Percentiles rank a stretch among this genome's conserved stretches.
Evolutionary conservation across 2,113 vertebrate species (phyloP).

Genomic region (Geothlypis trichas): DNA sequence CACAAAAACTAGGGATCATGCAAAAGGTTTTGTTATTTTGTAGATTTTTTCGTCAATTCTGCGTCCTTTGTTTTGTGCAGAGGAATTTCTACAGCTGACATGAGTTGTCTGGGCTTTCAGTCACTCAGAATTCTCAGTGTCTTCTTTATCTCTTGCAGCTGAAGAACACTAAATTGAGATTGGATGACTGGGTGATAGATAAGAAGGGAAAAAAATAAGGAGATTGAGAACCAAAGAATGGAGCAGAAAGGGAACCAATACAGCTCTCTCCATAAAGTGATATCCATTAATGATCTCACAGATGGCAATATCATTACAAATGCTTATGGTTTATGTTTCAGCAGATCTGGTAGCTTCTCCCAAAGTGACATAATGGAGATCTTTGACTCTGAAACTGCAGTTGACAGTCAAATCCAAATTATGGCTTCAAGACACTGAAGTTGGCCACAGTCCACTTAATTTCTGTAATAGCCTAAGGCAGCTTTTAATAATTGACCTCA

Average conservation of each 20-base stretch:
- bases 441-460: not conserved
- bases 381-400: not conserved
- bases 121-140: not conserved
- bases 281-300: not conserved
- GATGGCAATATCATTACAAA: not conserved
- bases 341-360: not conserved
- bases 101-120: not conserved
- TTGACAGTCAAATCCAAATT: not conserved
- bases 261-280: not conserved
- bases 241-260: not conserved
- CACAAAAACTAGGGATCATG: not conserved
- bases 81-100: not conserved
- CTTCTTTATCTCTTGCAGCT: not conserved
- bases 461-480: not conserved
- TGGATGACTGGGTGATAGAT: not conserved
- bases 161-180: not conserved
- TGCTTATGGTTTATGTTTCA: not conserved
- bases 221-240: not conserved
- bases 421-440: not conserved
- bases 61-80: not conserved
- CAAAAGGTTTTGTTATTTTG: not conserved
- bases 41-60: not conserved
- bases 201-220: not conserved
- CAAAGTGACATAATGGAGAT: not conserved
- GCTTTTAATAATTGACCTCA: not conserved